These are phyloP conservation scores for Apotomis capreana DNA, from an alignment of 2,888 invertebrate species.

Conservation along the genomic window DNA sequence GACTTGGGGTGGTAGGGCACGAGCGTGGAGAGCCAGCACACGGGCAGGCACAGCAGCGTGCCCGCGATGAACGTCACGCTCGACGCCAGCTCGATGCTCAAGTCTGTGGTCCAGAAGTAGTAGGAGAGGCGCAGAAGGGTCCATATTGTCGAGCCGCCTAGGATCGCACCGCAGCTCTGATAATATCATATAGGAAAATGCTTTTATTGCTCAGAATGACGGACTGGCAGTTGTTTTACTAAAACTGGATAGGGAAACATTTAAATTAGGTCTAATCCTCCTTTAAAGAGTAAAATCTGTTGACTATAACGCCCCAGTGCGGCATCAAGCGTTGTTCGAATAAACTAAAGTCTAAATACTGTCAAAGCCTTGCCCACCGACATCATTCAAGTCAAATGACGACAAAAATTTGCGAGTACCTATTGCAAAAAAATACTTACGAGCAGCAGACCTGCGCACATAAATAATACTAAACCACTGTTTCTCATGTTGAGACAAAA, in stretches of 20 bases:
- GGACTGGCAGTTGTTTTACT: too few relatives aligned
- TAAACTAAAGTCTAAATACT: too few relatives aligned
- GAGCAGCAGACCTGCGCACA: constrained; percentile 71
- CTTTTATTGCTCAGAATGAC: too few relatives aligned
- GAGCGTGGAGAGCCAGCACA: constrained; percentile 73
- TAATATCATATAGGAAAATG: not conserved
- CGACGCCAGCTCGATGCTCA: constrained; percentile 68
- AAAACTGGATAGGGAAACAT: too few relatives aligned
- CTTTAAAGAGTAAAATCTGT: too few relatives aligned
- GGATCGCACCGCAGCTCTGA: constrained; percentile 73
- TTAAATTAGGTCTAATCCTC: too few relatives aligned
- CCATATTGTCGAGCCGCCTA: constrained; percentile 70
- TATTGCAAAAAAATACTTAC: constrained; percentile 53
- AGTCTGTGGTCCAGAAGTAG: constrained; percentile 76
- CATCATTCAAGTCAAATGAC: too few relatives aligned
- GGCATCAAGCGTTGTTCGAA: too few relatives aligned
- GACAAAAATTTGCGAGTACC: too few relatives aligned
- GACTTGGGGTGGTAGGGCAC: constrained; percentile 69
- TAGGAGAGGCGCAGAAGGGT: constrained; percentile 72
- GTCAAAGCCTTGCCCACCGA: too few relatives aligned
- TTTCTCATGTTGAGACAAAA: constrained; percentile 61
- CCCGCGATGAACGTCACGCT: constrained; percentile 66
- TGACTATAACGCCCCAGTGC: too few relatives aligned
- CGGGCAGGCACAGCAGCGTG: constrained; percentile 70
- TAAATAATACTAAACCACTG: constrained; percentile 68